A percentile compares a stretch with the other conserved stretches of the same genome.
Conservation (phyloP, 2,797 vertebrate species). For the Rhinichthys osculus region DNA sequence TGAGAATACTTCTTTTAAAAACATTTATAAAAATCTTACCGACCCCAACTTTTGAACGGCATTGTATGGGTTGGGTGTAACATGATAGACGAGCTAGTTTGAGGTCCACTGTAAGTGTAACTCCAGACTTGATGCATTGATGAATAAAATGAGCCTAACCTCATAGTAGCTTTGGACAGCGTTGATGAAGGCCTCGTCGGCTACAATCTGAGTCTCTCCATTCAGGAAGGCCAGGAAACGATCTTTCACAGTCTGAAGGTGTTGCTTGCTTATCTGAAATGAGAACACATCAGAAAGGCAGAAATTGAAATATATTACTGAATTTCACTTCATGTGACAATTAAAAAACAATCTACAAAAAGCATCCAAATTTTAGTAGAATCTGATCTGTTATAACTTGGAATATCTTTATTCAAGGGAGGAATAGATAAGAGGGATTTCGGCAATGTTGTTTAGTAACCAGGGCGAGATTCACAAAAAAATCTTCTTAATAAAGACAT, state of each 20-base stretch:
- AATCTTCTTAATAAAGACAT: background rate
- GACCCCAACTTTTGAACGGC: background rate
- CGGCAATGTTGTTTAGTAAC: background rate
- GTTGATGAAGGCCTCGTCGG: conserved; percentile 98
- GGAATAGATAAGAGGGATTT: background rate
- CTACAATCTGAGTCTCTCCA: conserved; percentile 97
- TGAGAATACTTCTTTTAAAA: background rate
- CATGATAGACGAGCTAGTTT: background rate
- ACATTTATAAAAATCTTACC: background rate
- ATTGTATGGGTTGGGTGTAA: background rate
- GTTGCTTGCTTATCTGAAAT: conserved; percentile 94
- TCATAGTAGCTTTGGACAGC: conserved; percentile 99
- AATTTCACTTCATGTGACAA: background rate
- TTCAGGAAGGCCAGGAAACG: conserved; percentile 95
- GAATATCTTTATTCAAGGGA: conserved; percentile 6
- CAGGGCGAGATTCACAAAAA: background rate
- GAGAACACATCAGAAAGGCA: conserved; percentile 7
- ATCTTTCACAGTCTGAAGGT: conserved; percentile 95
- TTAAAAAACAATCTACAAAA: background rate
- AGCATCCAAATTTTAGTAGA: background rate
- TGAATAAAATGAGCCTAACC: conserved; percentile 69
- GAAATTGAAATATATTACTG: background rate
- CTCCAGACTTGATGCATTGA: background rate
- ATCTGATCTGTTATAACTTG: background rate
- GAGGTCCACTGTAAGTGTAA: background rate